These are phyloP conservation scores for Marmota flaviventris DNA, from an alignment of 2,113 vertebrate genomes.

Conservation along the genomic window DNA sequence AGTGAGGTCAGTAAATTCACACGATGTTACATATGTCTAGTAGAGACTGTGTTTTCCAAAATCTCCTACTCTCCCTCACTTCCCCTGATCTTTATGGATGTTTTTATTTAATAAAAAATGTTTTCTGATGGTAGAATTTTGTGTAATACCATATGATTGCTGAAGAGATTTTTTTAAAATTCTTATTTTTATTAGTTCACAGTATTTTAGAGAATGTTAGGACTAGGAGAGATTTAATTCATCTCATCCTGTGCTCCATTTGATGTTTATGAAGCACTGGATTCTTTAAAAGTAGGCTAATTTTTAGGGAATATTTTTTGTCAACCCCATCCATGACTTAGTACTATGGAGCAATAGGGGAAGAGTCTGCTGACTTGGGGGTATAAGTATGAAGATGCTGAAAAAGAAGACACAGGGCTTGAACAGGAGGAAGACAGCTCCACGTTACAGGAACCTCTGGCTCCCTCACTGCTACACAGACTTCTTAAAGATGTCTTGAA, in stretches of 20 bases:
- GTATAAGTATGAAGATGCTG: background rate
- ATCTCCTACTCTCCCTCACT: background rate
- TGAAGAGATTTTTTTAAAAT: background rate
- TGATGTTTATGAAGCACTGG: background rate
- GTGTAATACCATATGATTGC: background rate
- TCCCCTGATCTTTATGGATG: background rate
- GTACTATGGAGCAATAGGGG: background rate
- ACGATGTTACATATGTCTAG: background rate
- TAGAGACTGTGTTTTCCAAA: background rate
- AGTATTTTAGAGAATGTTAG: background rate
- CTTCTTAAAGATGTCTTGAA: conserved; percentile 66
- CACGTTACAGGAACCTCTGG: background rate
- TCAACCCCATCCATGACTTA: background rate
- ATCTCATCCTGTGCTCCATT: background rate
- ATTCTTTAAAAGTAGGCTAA: background rate
- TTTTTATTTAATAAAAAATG: background rate
- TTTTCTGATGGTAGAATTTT: conserved; percentile 5
- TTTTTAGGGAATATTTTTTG: background rate
- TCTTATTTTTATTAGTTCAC: background rate
- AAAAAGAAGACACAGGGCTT: background rate
- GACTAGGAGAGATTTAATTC: background rate
- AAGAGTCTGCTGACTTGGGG: background rate
- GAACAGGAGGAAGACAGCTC: background rate
- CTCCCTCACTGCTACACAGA: conserved; percentile 25
- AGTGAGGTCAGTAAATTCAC: background rate